These are phyloP conservation scores for Montipora cactus DNA, from an alignment of 64 coral and sea anemone species.

Conservation along the genomic window DNA sequence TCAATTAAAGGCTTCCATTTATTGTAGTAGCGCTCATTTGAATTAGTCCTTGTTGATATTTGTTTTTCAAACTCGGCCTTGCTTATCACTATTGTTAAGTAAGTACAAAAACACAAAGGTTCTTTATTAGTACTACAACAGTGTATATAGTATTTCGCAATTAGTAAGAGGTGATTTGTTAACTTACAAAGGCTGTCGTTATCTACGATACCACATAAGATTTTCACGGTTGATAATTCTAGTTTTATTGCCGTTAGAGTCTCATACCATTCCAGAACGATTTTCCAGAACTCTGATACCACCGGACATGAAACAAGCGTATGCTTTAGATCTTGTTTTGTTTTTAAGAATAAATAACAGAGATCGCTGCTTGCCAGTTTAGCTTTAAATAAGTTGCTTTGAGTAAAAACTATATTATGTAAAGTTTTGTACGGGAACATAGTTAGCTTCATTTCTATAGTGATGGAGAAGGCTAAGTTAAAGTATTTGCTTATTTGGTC, in stretches of 20 bases:
- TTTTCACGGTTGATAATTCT: neutral
- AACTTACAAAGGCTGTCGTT: no score
- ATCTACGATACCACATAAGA: no score
- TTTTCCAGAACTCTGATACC: neutral
- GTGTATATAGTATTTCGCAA: neutral
- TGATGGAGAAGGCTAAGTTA: neutral
- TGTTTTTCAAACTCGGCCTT: neutral
- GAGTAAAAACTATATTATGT: neutral
- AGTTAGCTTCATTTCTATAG: neutral
- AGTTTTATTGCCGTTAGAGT: neutral
- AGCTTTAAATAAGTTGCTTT: neutral
- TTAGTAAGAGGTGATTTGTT: no score
- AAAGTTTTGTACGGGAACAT: neutral
- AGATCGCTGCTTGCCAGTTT: neutral
- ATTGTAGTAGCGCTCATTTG: neutral
- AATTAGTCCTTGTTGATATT: constrained; percentile 2
- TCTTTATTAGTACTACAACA: neutral
- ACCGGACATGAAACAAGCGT: neutral
- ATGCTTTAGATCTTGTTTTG: neutral
- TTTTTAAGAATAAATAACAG: neutral
- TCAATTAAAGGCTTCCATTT: no score
- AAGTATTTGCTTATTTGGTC: neutral
- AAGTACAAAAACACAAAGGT: neutral
- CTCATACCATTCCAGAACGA: neutral
- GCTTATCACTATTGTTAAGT: neutral